Percentiles rank a stretch among this genome's conserved stretches.
phyloP scores from a whole-genome alignment of 2,888 invertebrate genomes.

The Drosophila vallismaia region DNA sequence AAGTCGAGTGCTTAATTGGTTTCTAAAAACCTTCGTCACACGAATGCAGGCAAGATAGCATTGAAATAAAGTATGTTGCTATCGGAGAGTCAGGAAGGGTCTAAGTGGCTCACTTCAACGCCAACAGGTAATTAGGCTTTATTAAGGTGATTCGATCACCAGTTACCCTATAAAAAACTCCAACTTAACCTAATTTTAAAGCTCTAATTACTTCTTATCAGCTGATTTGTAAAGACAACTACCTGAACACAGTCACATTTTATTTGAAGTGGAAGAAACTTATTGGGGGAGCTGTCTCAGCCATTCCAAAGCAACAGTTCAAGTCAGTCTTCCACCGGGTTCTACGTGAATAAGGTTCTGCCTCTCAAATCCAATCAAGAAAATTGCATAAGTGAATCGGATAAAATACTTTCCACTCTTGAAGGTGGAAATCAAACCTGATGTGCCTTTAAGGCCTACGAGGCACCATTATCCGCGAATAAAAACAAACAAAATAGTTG shows the following conservation, averaged over 20 bases:
- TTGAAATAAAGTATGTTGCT: slow-evolving; percentile 19
- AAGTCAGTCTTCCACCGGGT: background rate
- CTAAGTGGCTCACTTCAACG: slow-evolving; percentile 17
- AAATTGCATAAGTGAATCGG: background rate
- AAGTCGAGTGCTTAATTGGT: slow-evolving; percentile 31
- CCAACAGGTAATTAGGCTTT: slow-evolving; percentile 19
- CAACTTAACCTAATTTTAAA: background rate
- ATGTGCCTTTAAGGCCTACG: no score
- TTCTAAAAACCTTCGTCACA: slow-evolving; percentile 20
- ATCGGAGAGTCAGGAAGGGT: slow-evolving; percentile 20
- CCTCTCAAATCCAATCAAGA: slow-evolving; percentile 1
- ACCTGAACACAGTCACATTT: background rate
- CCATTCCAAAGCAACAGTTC: background rate
- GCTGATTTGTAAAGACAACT: background rate
- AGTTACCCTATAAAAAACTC: background rate
- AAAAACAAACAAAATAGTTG: no score
- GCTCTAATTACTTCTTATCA: background rate
- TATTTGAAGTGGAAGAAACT: background rate
- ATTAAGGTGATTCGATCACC: background rate
- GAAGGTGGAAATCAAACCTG: background rate
- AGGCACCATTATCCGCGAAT: no score
- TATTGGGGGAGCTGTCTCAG: background rate
- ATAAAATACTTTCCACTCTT: background rate
- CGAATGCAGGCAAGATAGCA: slow-evolving; percentile 25
- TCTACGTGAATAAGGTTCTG: slow-evolving; percentile 1